Percentiles rank a stretch among this genome's conserved stretches.
These are phyloP conservation scores for Caloenas nicobarica DNA, from an alignment of 2,113 vertebrate genomes.

Conservation along the genomic window DNA sequence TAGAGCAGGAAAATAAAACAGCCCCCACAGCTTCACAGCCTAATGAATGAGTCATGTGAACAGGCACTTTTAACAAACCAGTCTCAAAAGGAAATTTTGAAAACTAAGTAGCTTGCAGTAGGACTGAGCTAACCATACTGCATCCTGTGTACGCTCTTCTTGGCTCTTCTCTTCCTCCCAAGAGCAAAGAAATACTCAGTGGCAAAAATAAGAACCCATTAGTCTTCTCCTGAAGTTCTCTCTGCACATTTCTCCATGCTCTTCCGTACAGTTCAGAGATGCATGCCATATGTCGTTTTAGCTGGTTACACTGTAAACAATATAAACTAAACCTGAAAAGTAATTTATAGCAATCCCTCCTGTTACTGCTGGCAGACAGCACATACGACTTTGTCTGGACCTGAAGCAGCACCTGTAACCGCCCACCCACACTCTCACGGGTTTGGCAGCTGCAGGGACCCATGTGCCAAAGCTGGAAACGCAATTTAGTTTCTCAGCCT, in stretches of 20 bases:
- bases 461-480: neutral
- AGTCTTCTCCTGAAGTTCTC: neutral
- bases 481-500: neutral
- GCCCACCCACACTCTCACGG: neutral
- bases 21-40: neutral
- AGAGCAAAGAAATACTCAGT: neutral
- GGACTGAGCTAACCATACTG: neutral
- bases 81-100: neutral
- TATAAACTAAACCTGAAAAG: neutral
- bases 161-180: neutral
- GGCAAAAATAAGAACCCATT: neutral
- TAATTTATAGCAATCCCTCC: neutral
- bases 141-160: neutral
- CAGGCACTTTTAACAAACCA: neutral
- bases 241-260: neutral
- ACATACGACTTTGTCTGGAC: neutral
- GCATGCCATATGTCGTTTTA: neutral
- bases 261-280: neutral
- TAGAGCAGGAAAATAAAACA: neutral
- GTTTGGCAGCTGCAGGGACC: neutral
- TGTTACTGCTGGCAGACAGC: neutral
- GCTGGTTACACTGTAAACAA: neutral
- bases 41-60: constrained; percentile 16
- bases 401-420: neutral
- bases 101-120: constrained; percentile 1